Conservation (phyloP, 2,888 invertebrate genomes). For the Troilus luridus region DNA sequence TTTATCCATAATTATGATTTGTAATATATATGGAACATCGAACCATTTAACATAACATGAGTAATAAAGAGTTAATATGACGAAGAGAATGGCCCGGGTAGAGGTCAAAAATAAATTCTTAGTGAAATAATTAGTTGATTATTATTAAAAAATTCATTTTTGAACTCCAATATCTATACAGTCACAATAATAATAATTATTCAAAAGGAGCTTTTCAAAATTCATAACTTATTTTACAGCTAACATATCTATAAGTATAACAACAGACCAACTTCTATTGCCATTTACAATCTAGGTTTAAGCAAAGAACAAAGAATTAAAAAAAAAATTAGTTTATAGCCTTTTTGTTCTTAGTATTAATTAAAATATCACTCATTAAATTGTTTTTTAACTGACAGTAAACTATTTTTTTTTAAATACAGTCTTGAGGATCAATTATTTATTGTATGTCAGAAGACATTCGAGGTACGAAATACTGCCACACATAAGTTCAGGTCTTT, state of each 20-base stretch:
- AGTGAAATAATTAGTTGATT: no score
- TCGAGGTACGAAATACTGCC: no score
- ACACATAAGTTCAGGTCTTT: no score
- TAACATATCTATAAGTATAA: neutral
- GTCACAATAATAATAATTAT: no score
- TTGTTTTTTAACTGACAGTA: neutral
- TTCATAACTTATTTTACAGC: neutral
- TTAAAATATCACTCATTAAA: conserved; percentile 1
- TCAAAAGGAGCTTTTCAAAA: neutral
- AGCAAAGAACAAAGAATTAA: neutral
- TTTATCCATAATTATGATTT: neutral
- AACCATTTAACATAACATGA: neutral
- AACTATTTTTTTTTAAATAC: no score
- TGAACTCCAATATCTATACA: no score
- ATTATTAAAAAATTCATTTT: no score
- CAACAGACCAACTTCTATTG: neutral
- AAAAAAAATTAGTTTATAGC: neutral
- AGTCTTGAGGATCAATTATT: no score
- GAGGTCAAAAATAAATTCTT: no score
- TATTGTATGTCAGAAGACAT: no score
- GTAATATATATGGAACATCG: neutral
- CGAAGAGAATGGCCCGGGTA: no score
- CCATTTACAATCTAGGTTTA: neutral
- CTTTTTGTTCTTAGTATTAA: neutral
- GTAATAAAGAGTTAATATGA: neutral